Percentiles rank a stretch among this genome's conserved stretches.
These are phyloP conservation scores for Drosophila emarginata DNA, from an alignment of 2,888 invertebrate genomes.

Conservation along the genomic window DNA sequence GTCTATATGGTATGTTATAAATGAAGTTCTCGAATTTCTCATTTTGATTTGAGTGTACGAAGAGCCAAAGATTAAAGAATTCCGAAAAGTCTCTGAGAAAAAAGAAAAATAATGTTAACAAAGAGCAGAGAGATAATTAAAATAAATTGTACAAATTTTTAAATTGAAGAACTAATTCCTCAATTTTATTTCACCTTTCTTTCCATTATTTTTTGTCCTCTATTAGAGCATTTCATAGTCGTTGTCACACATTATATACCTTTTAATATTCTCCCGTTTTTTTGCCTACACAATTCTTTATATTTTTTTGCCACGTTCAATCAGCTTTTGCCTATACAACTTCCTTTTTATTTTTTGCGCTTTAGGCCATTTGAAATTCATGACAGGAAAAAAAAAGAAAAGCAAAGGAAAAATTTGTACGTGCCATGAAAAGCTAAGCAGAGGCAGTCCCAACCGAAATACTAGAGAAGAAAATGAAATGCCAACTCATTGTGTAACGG, in stretches of 20 bases:
- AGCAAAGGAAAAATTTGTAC: slow-evolving; percentile 51
- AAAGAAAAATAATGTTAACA: no score
- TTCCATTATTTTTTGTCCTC: no score
- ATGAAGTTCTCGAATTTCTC: no score
- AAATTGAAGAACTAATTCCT: no score
- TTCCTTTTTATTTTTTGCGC: slow-evolving; percentile 31
- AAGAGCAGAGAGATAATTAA: no score
- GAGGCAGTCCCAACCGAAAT: slow-evolving; percentile 29
- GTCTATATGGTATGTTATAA: no score
- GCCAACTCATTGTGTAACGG: slow-evolving; percentile 55
- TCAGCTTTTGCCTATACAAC: slow-evolving; percentile 45
- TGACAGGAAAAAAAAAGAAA: slow-evolving; percentile 50
- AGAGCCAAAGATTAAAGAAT: no score
- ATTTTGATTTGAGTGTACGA: no score
- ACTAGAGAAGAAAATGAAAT: slow-evolving; percentile 34
- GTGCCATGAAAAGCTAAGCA: slow-evolving; percentile 71
- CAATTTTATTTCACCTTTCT: no score
- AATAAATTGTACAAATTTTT: no score
- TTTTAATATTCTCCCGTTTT: slow-evolving; percentile 19
- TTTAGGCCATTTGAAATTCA: slow-evolving; percentile 67
- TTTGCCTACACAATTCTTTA: slow-evolving; percentile 14
- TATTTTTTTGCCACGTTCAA: slow-evolving; percentile 55
- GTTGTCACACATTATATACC: not conserved
- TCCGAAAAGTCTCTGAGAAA: no score
- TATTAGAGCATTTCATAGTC: not conserved